Conservation (phyloP, 35 echinoderm and acorn worm species). For the Hemicentrotus pulcherrimus region DNA sequence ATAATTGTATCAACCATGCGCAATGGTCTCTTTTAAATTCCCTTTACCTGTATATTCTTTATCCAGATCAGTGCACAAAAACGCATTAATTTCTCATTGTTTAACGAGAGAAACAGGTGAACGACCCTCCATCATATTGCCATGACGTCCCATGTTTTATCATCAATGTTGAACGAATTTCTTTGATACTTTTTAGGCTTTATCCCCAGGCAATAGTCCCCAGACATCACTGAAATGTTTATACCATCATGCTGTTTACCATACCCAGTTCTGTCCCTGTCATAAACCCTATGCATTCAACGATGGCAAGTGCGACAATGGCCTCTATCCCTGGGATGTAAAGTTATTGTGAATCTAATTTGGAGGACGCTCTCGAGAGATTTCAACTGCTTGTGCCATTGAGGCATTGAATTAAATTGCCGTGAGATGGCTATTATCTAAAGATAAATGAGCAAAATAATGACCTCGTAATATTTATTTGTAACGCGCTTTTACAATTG, state of each 20-base stretch:
- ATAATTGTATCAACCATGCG: background rate
- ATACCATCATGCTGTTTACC: background rate
- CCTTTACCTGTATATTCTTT: background rate
- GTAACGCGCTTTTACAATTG: background rate
- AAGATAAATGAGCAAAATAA: background rate
- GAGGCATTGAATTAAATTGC: background rate
- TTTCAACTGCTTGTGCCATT: background rate
- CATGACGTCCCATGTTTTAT: too few relatives aligned
- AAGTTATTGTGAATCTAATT: background rate
- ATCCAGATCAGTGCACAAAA: background rate
- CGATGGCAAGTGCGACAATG: background rate
- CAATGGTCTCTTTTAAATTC: background rate
- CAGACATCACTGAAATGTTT: conserved; percentile 11
- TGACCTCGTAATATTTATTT: conserved; percentile 5
- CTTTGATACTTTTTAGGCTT: background rate
- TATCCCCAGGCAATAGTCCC: background rate
- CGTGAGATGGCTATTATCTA: background rate
- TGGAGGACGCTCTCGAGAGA: background rate
- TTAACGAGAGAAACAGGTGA: background rate
- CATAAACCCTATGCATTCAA: background rate
- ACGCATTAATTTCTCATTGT: background rate
- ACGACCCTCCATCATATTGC: background rate
- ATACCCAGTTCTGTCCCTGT: background rate
- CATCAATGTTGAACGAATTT: background rate
- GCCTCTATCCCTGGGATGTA: background rate